These are phyloP conservation scores for Helicoverpa zea DNA, from an alignment of 1,140 invertebrate genomes.

Conservation along the genomic window DNA sequence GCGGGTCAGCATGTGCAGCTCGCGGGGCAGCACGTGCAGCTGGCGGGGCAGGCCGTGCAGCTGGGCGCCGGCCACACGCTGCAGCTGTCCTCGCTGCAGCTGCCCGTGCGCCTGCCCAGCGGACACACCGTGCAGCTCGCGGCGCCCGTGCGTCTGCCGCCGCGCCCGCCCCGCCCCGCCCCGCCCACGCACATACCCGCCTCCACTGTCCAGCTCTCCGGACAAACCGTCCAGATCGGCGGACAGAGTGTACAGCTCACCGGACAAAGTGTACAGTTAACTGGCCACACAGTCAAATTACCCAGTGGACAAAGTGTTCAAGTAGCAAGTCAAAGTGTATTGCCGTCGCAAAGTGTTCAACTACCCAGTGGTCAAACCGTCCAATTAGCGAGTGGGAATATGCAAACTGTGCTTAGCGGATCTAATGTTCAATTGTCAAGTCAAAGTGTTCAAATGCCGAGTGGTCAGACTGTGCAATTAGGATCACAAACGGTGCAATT, in stretches of 20 bases:
- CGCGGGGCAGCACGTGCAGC: slow-evolving; percentile 68
- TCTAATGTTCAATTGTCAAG: slow-evolving; percentile 70
- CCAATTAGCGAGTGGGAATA: slow-evolving; percentile 71
- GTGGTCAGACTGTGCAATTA: slow-evolving; percentile 74
- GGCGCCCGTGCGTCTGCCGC: slow-evolving; percentile 64
- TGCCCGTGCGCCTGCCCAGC: slow-evolving; percentile 75
- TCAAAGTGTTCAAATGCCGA: slow-evolving; percentile 73
- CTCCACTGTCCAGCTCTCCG: slow-evolving; percentile 75
- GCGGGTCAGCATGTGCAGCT: slow-evolving; percentile 4
- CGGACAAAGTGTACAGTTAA: slow-evolving; percentile 77
- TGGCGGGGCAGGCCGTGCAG: slow-evolving; percentile 73
- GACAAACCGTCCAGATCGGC: slow-evolving; percentile 78
- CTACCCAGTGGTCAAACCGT: slow-evolving; percentile 77
- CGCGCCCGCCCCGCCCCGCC: slow-evolving; percentile 63
- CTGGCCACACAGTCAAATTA: slow-evolving; percentile 79
- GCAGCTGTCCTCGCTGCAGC: slow-evolving; percentile 72
- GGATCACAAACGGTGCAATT: slow-evolving; percentile 75
- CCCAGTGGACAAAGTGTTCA: slow-evolving; percentile 81
- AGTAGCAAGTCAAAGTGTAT: slow-evolving; percentile 76
- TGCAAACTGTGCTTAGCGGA: slow-evolving; percentile 73
- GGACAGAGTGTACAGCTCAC: slow-evolving; percentile 76
- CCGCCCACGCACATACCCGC: slow-evolving; percentile 68
- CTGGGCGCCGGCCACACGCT: slow-evolving; percentile 68
- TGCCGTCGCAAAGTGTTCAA: slow-evolving; percentile 76
- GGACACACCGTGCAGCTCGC: slow-evolving; percentile 79